Evolutionary conservation across 2,797 vertebrate species (phyloP).

Genomic region (Falco berigora): DNA sequence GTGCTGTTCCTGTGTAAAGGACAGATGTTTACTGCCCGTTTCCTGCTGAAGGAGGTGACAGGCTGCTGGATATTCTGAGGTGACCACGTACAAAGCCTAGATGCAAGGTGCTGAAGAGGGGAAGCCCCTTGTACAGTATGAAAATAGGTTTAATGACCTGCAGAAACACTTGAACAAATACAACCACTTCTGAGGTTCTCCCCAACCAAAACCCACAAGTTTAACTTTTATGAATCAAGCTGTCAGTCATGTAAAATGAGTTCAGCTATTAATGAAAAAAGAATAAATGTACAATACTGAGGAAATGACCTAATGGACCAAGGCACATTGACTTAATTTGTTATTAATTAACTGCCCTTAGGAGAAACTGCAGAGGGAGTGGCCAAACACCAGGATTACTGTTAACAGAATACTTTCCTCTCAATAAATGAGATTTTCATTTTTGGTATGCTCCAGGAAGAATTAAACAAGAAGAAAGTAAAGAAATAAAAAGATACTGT

Average conservation of each 20-base stretch:
- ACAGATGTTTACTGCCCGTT: background rate
- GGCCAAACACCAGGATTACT: background rate
- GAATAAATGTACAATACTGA: slow-evolving; percentile 43
- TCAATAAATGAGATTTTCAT: background rate
- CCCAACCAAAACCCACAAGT: background rate
- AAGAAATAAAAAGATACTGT: background rate
- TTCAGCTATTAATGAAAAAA: slow-evolving; percentile 46
- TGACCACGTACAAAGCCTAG: background rate
- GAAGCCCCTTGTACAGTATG: background rate
- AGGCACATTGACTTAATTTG: slow-evolving; percentile 50
- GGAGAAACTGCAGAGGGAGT: slow-evolving; percentile 10
- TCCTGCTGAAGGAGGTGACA: background rate
- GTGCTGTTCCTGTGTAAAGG: background rate
- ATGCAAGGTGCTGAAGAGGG: background rate
- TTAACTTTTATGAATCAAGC: background rate
- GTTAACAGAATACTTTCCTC: slow-evolving; percentile 17
- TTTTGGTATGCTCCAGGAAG: background rate
- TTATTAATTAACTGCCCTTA: slow-evolving; percentile 52
- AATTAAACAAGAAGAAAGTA: background rate
- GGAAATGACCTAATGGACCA: slow-evolving; percentile 58
- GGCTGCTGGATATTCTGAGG: background rate
- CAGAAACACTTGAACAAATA: slow-evolving; percentile 12
- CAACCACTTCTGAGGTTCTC: background rate
- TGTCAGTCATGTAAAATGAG: slow-evolving; percentile 44
- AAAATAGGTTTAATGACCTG: background rate